Percentiles rank a stretch among this genome's conserved stretches.
These are phyloP conservation scores for Drosophila robusta DNA, from an alignment of 2,888 invertebrate genomes.

Conservation along the genomic window DNA sequence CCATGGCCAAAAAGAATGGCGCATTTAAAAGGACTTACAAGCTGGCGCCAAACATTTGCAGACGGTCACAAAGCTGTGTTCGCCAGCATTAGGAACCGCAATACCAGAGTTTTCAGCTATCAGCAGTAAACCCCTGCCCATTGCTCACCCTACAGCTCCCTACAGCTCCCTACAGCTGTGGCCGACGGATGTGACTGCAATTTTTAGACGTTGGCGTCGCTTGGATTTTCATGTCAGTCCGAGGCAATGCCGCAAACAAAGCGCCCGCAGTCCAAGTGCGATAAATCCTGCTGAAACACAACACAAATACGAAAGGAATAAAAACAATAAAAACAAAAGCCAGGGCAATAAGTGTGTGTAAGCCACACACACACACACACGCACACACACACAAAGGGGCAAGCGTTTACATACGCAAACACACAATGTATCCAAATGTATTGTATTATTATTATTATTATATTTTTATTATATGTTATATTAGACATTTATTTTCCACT, in stretches of 20 bases:
- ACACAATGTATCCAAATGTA: slow-evolving; percentile 2
- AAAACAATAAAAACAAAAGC: slow-evolving; percentile 43
- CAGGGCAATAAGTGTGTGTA: slow-evolving; percentile 44
- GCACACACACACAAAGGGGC: not conserved
- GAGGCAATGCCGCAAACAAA: slow-evolving; percentile 71
- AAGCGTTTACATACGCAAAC: slow-evolving; percentile 6
- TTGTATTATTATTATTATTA: slow-evolving; percentile 19
- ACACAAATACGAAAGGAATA: slow-evolving; percentile 49
- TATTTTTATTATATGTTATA: slow-evolving; percentile 32
- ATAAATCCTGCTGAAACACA: slow-evolving; percentile 72
- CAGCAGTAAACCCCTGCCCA: slow-evolving; percentile 5
- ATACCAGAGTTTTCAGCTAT: slow-evolving; percentile 17
- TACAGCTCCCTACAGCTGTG: not conserved
- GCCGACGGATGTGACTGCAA: slow-evolving; percentile 74
- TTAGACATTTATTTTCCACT: slow-evolving; percentile 22
- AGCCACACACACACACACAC: slow-evolving; percentile 12
- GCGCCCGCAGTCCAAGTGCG: slow-evolving; percentile 73
- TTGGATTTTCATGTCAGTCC: slow-evolving; percentile 74
- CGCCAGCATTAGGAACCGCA: slow-evolving; percentile 39
- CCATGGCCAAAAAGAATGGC: slow-evolving; percentile 36
- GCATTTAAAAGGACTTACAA: slow-evolving; percentile 61
- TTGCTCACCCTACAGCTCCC: not conserved
- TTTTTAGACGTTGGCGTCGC: slow-evolving; percentile 65
- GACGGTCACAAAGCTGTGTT: slow-evolving; percentile 63
- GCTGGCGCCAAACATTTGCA: slow-evolving; percentile 57